Base-by-base conservation (phyloP, 1,140 invertebrate genomes). In the Calephelis nemesis region DNA sequence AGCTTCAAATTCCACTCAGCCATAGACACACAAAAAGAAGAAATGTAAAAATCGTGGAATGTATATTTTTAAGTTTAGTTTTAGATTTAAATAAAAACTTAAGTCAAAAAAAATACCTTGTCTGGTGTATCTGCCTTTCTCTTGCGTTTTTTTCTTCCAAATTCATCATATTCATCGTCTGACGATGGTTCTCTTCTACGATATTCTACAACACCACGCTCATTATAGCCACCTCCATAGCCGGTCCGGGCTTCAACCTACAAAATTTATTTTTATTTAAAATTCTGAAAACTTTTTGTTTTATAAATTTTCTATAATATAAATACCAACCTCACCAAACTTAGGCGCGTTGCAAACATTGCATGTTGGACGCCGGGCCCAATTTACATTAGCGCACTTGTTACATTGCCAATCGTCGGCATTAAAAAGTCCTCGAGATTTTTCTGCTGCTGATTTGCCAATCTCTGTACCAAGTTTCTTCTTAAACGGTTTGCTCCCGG, bases 381-480 rank as follows among this genome's bases (percentile, higher is more conserved):
- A 99, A 88, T 99, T 99, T 4, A 99, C 98, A 92, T 99, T 99
- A 1, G 98, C 98, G 93, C 99, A 99, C 88, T 99, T 99, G 90
- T 97, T 98, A 88, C 99, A 99, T 84, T 99, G 97, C 99, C 99
- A 99, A 89, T 99, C 99, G 91, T 99, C 98, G 64, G 99, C 98
- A 93, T 97, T 98, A 85, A 97, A 99, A n/a, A 99, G 93, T 12
- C 99, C 99, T 78, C 98, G 95, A 76, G 98, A 99, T 92, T 99
- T 99, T 85, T 99, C 99, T 7, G 99, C 99, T 19, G 98, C 97
- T 54, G 96, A 96, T 93, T 99, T 99, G 3, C 99, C 99, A 79
- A 99, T 99, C 93, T 99, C 98, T 72, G 97, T 96, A 0, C 98
- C 98, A 67, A 98, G 93, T 92, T 98, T 98, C 87, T 98, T 98